Conservation (phyloP, 2,113 vertebrate species). For the Lepus europaeus region DNA sequence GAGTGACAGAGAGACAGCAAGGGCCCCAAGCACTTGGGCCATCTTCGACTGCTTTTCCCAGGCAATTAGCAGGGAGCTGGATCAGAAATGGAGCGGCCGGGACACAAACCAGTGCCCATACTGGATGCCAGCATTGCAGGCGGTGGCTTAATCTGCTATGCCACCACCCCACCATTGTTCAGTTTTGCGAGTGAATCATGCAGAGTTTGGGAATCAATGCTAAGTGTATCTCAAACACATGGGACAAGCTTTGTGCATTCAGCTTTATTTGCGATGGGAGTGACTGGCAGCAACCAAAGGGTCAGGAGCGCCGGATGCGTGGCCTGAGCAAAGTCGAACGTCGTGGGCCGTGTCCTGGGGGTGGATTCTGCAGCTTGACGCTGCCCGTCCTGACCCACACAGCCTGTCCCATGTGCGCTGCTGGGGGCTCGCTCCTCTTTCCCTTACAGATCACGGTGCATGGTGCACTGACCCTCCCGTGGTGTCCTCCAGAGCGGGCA, state of each 20-base stretch:
- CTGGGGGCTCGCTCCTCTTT: not conserved
- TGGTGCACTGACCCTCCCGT: fast-evolving
- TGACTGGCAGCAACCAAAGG: not conserved
- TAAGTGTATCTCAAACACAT: not conserved
- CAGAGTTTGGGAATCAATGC: not conserved
- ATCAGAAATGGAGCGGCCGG: too few relatives aligned
- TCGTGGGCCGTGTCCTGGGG: too few relatives aligned
- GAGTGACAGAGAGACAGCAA: too few relatives aligned
- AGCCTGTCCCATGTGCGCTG: not conserved
- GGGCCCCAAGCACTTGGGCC: too few relatives aligned
- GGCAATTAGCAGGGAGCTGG: too few relatives aligned
- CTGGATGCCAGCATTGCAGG: too few relatives aligned
- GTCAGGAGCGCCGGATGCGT: not conserved
- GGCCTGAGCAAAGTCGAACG: not conserved
- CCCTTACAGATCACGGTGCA: fast-evolving
- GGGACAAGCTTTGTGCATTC: not conserved
- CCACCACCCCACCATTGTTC: not conserved
- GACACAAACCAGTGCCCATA: too few relatives aligned
- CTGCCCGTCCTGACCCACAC: not conserved
- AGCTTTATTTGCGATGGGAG: not conserved
- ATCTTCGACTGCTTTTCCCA: too few relatives aligned
- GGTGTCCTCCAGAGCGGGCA: not conserved
- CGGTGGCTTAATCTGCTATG: too few relatives aligned
- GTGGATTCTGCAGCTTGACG: not conserved
- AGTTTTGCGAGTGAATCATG: not conserved